Percentiles rank a stretch among this genome's conserved stretches.
Evolutionary conservation across 2,797 vertebrate genomes (phyloP).

Genomic region (Clangula hyemalis): DNA sequence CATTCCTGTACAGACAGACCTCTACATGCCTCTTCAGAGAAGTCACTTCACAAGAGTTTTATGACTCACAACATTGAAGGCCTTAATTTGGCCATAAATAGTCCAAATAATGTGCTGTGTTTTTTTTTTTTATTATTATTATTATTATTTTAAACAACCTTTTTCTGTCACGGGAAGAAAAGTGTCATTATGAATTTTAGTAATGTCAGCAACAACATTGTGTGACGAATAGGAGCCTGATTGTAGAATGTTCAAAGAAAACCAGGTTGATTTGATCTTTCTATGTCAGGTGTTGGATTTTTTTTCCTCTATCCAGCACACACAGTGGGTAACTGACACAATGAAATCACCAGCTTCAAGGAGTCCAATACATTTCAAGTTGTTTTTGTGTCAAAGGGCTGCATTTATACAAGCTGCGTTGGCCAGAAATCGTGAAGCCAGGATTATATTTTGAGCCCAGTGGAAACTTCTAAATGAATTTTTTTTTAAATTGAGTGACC

Average conservation of each 20-base stretch:
- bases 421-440: slow-evolving; percentile 22
- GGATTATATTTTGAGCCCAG: slow-evolving; percentile 37
- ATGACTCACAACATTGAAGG: slow-evolving; percentile 1
- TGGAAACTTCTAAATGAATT: slow-evolving; percentile 54
- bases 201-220: slow-evolving; percentile 37
- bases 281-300: background rate
- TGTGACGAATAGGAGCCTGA: slow-evolving; percentile 58
- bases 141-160: background rate
- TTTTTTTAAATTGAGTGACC: slow-evolving; percentile 35
- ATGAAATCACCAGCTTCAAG: slow-evolving; percentile 59
- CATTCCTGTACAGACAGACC: background rate
- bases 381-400: slow-evolving; percentile 60
- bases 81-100: slow-evolving; percentile 59
- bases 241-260: slow-evolving; percentile 42
- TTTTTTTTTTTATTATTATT: background rate
- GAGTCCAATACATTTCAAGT: slow-evolving; percentile 66
- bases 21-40: background rate
- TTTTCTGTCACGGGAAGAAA: slow-evolving; percentile 9
- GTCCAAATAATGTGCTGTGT: background rate
- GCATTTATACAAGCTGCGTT: slow-evolving; percentile 61
- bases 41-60: slow-evolving; percentile 16
- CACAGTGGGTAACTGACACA: slow-evolving; percentile 41
- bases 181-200: slow-evolving; percentile 8
- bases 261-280: slow-evolving; percentile 63
- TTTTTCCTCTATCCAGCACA: background rate